Evolutionary conservation across 1,140 invertebrate genomes (phyloP).

Genomic region (Telenomus remus): DNA sequence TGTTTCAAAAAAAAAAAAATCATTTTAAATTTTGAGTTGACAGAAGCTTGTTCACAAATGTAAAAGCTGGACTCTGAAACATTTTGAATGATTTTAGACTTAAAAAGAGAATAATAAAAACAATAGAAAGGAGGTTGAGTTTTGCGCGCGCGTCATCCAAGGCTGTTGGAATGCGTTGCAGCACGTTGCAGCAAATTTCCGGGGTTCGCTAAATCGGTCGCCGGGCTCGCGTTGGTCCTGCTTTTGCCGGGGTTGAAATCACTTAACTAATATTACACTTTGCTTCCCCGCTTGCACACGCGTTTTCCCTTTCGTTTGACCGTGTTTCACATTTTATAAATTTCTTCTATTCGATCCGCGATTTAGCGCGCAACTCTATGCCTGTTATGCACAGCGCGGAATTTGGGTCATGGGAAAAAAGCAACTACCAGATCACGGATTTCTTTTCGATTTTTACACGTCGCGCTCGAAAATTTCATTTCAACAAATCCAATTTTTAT

Average conservation of each 20-base stretch:
- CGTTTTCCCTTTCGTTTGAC: constrained; percentile 48
- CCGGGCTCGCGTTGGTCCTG: constrained; percentile 32
- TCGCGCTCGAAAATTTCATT: too few relatives aligned
- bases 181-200: constrained; percentile 25
- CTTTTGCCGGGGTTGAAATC: constrained; percentile 31
- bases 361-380: constrained; percentile 10
- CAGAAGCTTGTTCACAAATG: too few relatives aligned
- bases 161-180: constrained; percentile 9
- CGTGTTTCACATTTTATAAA: constrained; percentile 48
- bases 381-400: background rate
- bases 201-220: constrained; percentile 33
- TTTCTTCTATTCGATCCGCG: constrained; percentile 26
- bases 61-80: too few relatives aligned
- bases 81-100: too few relatives aligned
- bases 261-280: constrained; percentile 39
- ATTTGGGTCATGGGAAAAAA: constrained; percentile 23
- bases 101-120: too few relatives aligned
- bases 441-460: background rate
- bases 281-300: constrained; percentile 4
- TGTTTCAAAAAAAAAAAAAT: too few relatives aligned
- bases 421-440: background rate
- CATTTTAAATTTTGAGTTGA: too few relatives aligned
- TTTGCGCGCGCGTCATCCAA: background rate
- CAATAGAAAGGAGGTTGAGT: too few relatives aligned
- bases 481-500: too few relatives aligned